Evolutionary conservation across 1,140 invertebrate species (phyloP).

Genomic region (Notospermus geniculatus): DNA sequence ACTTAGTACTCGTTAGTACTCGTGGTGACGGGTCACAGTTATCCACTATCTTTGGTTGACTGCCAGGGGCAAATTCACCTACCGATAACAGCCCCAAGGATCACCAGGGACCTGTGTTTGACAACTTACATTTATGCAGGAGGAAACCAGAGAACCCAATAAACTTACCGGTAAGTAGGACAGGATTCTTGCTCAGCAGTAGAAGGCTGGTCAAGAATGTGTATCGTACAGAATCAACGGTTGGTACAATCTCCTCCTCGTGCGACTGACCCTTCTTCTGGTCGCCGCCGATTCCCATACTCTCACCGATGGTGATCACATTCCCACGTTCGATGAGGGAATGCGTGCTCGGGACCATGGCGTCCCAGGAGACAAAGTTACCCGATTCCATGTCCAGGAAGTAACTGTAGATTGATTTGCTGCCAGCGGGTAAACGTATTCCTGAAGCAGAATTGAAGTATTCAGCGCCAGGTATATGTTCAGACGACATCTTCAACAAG

Average conservation of each 20-base stretch:
- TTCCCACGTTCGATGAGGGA: slow-evolving; percentile 52
- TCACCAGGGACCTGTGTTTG: no score
- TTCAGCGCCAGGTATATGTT: no score
- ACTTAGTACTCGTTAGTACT: no score
- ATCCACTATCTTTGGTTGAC: no score
- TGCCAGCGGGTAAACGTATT: slow-evolving; percentile 52
- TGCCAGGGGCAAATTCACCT: no score
- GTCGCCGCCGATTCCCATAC: slow-evolving; percentile 40
- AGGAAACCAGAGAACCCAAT: no score
- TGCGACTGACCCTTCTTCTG: slow-evolving; percentile 36
- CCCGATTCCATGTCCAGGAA: slow-evolving; percentile 55
- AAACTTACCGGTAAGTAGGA: slow-evolving; percentile 49
- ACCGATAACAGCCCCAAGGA: no score
- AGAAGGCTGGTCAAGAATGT: slow-evolving; percentile 51
- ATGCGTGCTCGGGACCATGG: slow-evolving; percentile 48
- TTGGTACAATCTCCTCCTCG: slow-evolving; percentile 47
- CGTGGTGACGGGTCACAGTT: no score
- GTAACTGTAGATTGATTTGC: slow-evolving; percentile 51
- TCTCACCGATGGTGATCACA: slow-evolving; percentile 50
- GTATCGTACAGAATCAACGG: slow-evolving; percentile 54
- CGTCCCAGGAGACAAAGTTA: slow-evolving; percentile 52
- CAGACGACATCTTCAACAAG: no score
- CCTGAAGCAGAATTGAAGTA: slow-evolving; percentile 27
- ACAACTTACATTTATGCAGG: no score
- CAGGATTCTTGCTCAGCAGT: slow-evolving; percentile 47